phyloP scores from a whole-genome alignment of 2,888 invertebrate genomes.

The Lomographa bimaculata region DNA sequence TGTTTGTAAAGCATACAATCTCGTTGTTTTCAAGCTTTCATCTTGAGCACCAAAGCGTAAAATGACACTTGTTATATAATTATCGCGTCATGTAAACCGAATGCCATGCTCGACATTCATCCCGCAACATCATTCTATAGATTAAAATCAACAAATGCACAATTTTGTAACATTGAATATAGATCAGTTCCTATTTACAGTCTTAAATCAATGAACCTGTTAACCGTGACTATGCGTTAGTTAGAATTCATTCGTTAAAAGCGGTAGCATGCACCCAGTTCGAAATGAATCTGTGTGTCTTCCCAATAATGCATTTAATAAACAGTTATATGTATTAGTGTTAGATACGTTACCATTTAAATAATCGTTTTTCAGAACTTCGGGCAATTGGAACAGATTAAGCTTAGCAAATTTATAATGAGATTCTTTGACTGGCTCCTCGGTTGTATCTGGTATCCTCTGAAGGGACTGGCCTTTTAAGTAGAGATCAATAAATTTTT shows the following conservation, averaged over 20 bases:
- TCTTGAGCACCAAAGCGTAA: slow-evolving; percentile 25
- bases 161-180: slow-evolving; percentile 14
- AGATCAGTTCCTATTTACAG: slow-evolving; percentile 14
- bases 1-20: slow-evolving; percentile 16
- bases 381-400: slow-evolving; percentile 58
- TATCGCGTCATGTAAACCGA: slow-evolving; percentile 10
- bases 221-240: slow-evolving; percentile 15
- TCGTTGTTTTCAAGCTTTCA: slow-evolving; percentile 27
- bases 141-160: slow-evolving; percentile 9
- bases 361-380: slow-evolving; percentile 51
- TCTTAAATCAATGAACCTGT: slow-evolving; percentile 2
- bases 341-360: slow-evolving; percentile 69
- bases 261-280: slow-evolving; percentile 63
- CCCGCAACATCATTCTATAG: slow-evolving; percentile 11
- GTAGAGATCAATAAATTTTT: slow-evolving; percentile 68
- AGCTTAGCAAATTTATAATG: slow-evolving; percentile 69
- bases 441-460: slow-evolving; percentile 70
- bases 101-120: slow-evolving; percentile 13
- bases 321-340: slow-evolving; percentile 38
- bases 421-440: slow-evolving; percentile 70
- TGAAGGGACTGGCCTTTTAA: slow-evolving; percentile 59
- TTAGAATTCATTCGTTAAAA: slow-evolving; percentile 20
- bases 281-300: slow-evolving; percentile 78
- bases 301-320: slow-evolving; percentile 41
- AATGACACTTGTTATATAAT: slow-evolving; percentile 16